These are phyloP conservation scores for Coenonympha glycerion DNA, from an alignment of 2,888 invertebrate genomes.

Conservation along the genomic window DNA sequence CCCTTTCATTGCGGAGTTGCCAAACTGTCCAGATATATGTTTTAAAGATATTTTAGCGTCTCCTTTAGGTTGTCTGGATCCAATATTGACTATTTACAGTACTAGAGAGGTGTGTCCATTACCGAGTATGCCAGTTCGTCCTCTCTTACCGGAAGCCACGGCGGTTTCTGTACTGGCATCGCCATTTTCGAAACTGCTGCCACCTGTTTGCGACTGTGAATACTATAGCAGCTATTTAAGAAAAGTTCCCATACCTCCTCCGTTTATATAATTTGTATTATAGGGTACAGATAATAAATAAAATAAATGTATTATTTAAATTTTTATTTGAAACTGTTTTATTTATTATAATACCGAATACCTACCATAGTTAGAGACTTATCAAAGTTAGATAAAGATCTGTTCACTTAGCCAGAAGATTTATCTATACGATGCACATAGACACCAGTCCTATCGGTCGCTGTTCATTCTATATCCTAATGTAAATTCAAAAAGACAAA, in stretches of 20 bases:
- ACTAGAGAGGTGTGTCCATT: slow-evolving; percentile 18
- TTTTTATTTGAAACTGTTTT: no score
- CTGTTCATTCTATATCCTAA: no score
- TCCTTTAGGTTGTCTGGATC: slow-evolving; percentile 30
- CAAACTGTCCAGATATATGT: slow-evolving; percentile 22
- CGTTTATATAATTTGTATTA: slow-evolving; percentile 22
- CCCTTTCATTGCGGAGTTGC: slow-evolving; percentile 23
- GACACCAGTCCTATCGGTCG: no score
- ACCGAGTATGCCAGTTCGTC: slow-evolving; percentile 30
- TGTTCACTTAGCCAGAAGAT: no score
- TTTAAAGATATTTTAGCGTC: slow-evolving; percentile 24
- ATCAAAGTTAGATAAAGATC: no score
- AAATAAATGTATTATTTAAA: no score
- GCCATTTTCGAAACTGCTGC: slow-evolving; percentile 25
- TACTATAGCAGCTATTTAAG: slow-evolving; percentile 11
- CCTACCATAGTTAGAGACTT: no score
- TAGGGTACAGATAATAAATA: slow-evolving; percentile 1
- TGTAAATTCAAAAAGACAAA: no score
- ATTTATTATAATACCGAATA: no score
- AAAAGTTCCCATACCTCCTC: slow-evolving; percentile 23
- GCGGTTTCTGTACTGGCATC: slow-evolving; percentile 42
- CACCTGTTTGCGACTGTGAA: slow-evolving; percentile 12
- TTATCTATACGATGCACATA: no score
- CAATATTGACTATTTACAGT: slow-evolving; percentile 24
- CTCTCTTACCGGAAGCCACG: slow-evolving; percentile 46